Conservation (phyloP, 2,113 vertebrate genomes). For the Brachyistius frenatus region DNA sequence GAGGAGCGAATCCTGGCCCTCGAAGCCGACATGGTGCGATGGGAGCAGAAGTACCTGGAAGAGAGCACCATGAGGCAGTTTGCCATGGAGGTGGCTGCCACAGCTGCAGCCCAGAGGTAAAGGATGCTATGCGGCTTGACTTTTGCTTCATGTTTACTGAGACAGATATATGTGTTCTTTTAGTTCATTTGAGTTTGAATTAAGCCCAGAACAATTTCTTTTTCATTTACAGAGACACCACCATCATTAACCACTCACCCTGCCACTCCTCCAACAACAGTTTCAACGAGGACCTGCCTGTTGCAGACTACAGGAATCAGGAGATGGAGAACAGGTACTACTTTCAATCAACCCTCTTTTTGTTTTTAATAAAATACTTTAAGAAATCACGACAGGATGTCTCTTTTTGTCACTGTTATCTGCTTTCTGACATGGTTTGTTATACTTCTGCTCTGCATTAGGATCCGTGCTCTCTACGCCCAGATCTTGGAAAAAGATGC, state of each 20-base stretch:
- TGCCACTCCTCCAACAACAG: constrained; percentile 96
- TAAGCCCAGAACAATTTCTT: constrained; percentile 3
- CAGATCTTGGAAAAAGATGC: constrained; percentile 98
- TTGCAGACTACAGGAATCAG: constrained; percentile 92
- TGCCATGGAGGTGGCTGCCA: constrained; percentile 97
- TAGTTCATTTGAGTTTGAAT: constrained; percentile 1
- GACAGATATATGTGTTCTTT: no score
- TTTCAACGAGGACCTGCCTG: constrained; percentile 94
- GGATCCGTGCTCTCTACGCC: constrained; percentile 94
- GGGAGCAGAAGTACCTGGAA: constrained; percentile 99
- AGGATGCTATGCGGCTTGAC: background rate
- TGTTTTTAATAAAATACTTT: background rate
- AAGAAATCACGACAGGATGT: background rate
- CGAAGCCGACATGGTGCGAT: constrained; percentile 98
- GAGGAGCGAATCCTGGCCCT: constrained; percentile 96
- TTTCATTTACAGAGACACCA: constrained; percentile 88
- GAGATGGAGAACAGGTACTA: constrained; percentile 98
- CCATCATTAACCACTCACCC: constrained; percentile 97
- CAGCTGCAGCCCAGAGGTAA: constrained; percentile 92
- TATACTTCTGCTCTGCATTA: constrained; percentile 51
- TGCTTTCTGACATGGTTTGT: constrained; percentile 13
- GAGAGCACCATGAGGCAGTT: constrained; percentile 99
- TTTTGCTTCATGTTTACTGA: no score
- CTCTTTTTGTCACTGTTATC: background rate
- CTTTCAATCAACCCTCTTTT: background rate